A percentile compares a stretch with the other conserved stretches of the same genome.
phyloP scores from a whole-genome alignment of 1,140 invertebrate genomes.

The Drosophila nasuta region DNA sequence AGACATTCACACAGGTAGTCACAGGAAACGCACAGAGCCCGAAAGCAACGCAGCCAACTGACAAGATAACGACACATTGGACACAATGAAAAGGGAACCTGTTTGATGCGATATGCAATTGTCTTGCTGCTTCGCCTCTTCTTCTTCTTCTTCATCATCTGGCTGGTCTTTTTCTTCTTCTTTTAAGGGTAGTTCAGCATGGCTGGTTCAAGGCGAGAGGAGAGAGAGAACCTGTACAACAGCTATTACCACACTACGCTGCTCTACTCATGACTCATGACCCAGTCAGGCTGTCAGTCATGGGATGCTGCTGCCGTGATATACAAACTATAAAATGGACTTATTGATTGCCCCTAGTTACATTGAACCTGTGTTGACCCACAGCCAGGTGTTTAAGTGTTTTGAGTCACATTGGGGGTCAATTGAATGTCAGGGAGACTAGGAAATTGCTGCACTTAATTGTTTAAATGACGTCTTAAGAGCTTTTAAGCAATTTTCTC shows the following conservation, averaged over 20 bases:
- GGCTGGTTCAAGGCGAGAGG: no score
- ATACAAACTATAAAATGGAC: conserved; percentile 22
- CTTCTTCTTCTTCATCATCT: background rate
- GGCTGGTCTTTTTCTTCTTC: background rate
- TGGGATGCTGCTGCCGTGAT: conserved; percentile 3
- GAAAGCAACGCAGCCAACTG: conserved; percentile 36
- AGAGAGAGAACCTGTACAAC: background rate
- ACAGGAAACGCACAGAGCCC: conserved; percentile 35
- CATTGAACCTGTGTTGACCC: conserved; percentile 49
- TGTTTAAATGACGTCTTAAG: background rate
- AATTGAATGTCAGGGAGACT: conserved; percentile 21
- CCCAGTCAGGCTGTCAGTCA: conserved; percentile 40
- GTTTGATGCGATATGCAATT: conserved; percentile 54
- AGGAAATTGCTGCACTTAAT: conserved; percentile 5
- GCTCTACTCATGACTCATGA: conserved; percentile 39
- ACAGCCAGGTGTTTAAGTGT: conserved; percentile 34
- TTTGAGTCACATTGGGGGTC: conserved; percentile 15
- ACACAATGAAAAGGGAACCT: conserved; percentile 49
- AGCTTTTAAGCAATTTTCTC: background rate
- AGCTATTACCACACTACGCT: background rate
- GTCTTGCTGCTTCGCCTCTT: conserved; percentile 8
- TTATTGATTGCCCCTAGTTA: conserved; percentile 34
- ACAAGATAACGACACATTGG: conserved; percentile 55
- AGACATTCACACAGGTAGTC: conserved; percentile 40
- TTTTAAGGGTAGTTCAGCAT: conserved; percentile 29